Evolutionary conservation across 2,797 vertebrate genomes (phyloP), one percentile per base, ranked within the genome.

Genomic region (Sebastes ruberrimus): DNA sequence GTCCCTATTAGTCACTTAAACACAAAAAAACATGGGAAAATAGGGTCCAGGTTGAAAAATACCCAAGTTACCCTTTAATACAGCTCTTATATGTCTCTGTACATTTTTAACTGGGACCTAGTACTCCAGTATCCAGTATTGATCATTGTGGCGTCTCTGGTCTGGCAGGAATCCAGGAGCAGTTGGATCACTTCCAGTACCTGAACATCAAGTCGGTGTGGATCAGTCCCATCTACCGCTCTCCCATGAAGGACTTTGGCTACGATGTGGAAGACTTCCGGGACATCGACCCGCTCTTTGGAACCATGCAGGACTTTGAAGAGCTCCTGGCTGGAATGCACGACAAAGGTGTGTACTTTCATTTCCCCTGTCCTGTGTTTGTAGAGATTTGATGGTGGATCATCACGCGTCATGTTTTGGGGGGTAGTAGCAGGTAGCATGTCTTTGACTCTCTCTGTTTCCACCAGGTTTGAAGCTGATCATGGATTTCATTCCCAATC

Each of bases 401-500:
- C 46, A 23, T 4, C 18, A n/a, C 5, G 1, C 1, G 16, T 16
- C 25, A 28, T 6, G 10, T 72, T 74, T 72, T 55, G 11, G 18
- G 23, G 32, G 35, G 11, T 38, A 18, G 27, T 38, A 18, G 55
- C 42, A 56, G 8, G 23, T 1, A 46, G 4, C 9, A 14, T 1
- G 35, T 61, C 4, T 79, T 27, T 0, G 1, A 66, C 25, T 38
- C 27, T 68, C 7, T 75, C 49, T 80, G 13, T 46, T 38, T 75
- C 67, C 30, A 20, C n/a, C 93, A 99, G 98, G 97, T 85, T 79
- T 99, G 68, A 99, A 97, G 94, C 85, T 99, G 89, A 98, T 99
- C 62, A 97, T 99, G 80, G 99, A 99, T 89, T 97, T 98, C 72
- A 97, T 99, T 92, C 98, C 98, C 60, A 99, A 99, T 93, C 98